A percentile compares a stretch with the other conserved stretches of the same genome.
phyloP scores from a whole-genome alignment of 2,888 invertebrate genomes.

The Eretmocerus hayati region DNA sequence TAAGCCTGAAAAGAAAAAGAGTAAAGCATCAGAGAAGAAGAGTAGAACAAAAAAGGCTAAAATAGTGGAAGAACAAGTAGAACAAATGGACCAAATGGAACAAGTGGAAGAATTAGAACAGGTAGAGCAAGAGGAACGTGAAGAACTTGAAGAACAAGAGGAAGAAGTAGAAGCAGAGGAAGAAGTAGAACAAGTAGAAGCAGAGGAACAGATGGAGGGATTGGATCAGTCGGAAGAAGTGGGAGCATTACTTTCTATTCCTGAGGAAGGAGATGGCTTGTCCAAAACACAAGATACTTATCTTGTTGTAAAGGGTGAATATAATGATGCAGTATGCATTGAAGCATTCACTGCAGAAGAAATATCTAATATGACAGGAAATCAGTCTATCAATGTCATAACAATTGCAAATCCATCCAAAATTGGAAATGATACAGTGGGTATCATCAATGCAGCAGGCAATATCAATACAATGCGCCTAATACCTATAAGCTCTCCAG shows the following conservation, averaged over 20 bases:
- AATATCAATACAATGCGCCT: slow-evolving; percentile 27
- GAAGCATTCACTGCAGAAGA: slow-evolving; percentile 9
- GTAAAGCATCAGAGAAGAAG: too few species aligned
- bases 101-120: neutral
- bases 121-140: neutral
- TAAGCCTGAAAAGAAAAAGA: slow-evolving; percentile 27
- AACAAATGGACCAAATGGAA: too few species aligned
- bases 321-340: slow-evolving; percentile 10
- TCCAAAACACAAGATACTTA: slow-evolving; percentile 26
- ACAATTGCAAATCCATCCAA: slow-evolving; percentile 18
- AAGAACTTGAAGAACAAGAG: neutral
- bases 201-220: slow-evolving; percentile 29
- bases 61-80: too few species aligned
- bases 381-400: slow-evolving; percentile 26
- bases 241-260: slow-evolving; percentile 31
- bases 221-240: too few species aligned
- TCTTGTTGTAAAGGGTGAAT: slow-evolving; percentile 26
- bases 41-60: too few species aligned
- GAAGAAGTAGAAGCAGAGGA: slow-evolving; percentile 16
- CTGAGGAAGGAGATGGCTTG: slow-evolving; percentile 25
- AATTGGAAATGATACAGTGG: neutral
- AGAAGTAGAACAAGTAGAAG: slow-evolving; percentile 1
- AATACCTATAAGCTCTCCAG: slow-evolving; percentile 30
- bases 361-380: slow-evolving; percentile 19
- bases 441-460: neutral